Evolutionary conservation across 1,140 invertebrate species (phyloP).

Genomic region (Caenorhabditis brenneri): DNA sequence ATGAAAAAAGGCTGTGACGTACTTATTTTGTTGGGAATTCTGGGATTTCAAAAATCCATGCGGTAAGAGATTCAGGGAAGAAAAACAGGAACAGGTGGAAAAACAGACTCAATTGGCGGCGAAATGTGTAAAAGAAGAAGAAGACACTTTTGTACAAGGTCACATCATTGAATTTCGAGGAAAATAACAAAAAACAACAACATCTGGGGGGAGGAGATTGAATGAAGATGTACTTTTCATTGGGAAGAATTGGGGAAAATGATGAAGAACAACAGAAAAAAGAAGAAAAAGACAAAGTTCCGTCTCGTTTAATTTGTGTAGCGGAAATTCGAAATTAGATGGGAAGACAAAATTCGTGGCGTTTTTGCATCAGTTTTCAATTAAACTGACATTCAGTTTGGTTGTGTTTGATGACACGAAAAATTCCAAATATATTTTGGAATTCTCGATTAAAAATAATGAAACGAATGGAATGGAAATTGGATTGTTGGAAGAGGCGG

Average conservation of each 20-base stretch:
- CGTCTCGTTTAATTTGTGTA: neutral
- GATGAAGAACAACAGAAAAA: too few species aligned
- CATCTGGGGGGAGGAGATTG: neutral
- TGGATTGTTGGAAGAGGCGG: neutral
- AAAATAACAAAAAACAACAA: neutral
- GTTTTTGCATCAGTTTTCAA: neutral
- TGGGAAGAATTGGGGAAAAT: too few species aligned
- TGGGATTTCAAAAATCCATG: neutral
- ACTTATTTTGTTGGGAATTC: neutral
- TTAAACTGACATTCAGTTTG: too few species aligned
- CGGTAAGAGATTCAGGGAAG: neutral
- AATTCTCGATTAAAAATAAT: too few species aligned
- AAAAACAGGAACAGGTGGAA: neutral
- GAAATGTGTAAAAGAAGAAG: neutral
- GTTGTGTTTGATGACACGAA: too few species aligned
- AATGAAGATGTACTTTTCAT: neutral
- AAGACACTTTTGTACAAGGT: slow-evolving; percentile 11
- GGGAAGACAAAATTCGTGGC: too few species aligned
- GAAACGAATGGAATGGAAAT: neutral
- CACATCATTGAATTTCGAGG: neutral
- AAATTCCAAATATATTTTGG: too few species aligned
- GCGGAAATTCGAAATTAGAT: neutral
- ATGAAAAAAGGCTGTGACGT: too few species aligned
- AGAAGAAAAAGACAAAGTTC: neutral
- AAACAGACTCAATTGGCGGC: neutral